Conservation (phyloP, 2,113 vertebrate species). For the Cyanoderma ruficeps region DNA sequence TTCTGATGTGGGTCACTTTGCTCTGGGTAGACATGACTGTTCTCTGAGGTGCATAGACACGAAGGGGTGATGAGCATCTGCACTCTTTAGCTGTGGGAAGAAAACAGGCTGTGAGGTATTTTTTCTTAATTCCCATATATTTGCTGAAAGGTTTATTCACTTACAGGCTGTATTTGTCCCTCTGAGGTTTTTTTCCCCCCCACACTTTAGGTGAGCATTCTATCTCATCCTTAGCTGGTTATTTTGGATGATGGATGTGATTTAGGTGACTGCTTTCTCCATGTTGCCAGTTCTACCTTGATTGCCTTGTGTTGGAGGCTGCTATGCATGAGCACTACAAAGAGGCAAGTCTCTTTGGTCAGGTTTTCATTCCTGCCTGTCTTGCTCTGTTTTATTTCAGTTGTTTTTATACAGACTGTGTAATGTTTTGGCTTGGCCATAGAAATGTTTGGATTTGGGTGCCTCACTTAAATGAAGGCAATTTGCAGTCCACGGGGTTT, state of each 20-base stretch:
- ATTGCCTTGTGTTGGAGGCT: neutral
- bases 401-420: neutral
- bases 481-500: neutral
- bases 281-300: neutral
- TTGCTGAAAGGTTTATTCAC: neutral
- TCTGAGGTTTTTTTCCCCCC: neutral
- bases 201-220: rapidly evolving
- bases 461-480: neutral
- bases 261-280: neutral
- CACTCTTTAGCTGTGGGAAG: neutral
- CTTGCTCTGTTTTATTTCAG: neutral
- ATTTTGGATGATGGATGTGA: neutral
- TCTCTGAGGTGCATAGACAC: neutral
- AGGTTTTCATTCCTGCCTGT: neutral
- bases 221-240: neutral
- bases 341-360: neutral
- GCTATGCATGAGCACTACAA: neutral
- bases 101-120: rapidly evolving
- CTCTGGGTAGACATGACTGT: neutral
- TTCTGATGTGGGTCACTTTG: neutral
- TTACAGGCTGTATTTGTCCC: neutral
- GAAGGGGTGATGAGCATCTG: neutral
- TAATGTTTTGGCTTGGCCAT: neutral
- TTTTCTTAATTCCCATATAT: neutral
- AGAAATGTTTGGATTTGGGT: neutral